Base-by-base conservation (phyloP, 53 echinoderm and acorn worm species). In the Arbacia lixula region DNA sequence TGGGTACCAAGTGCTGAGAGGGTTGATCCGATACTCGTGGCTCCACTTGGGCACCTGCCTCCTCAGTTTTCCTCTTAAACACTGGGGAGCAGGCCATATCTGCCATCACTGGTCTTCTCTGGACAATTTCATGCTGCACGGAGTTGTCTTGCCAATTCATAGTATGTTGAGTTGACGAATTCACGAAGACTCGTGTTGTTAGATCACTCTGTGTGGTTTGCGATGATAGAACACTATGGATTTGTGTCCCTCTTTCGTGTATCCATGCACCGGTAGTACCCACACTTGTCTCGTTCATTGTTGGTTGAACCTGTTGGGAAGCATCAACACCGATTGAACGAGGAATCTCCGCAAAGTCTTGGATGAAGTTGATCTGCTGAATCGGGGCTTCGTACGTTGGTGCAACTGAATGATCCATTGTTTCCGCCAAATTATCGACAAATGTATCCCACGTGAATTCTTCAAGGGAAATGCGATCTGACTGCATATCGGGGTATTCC, bases 361-460 rank as follows among this genome's bases (percentile, higher is more conserved):
- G 82, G 40, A 63, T 51, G 29, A 81, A 28, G 22, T 32, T 81
- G 43, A 81, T 81, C 64, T 81, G 82, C 64, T 63, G 62, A 19
- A 81, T 51, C 19, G 82, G 82, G 12, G 82, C 82, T 81, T 81
- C 82, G 46, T 63, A 81, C 2, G 82, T 38, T 12, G 50, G 25
- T 40, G 32, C 49, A 34, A 46, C 42, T 24, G 82, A 64, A 63
- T 64, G 38, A 12, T 81, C 82, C 34, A 81, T 37, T 5, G 64
- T 81, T 40, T 81, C 82, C 22, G 39, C 41, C 40, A 81, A 31
- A 19, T 51, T 81, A 26, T 81, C 82, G 14, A 81, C 82, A 51
- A 42, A 81, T 64, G 82, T 63, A 27, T 81, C 82, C 82, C 82
- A 81, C 16, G 82, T 81, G 51, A 81, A 81, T 30, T 81, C 82